Conservation (phyloP, 2,113 vertebrate species). For the Machaerirhynchus nigripectus region DNA sequence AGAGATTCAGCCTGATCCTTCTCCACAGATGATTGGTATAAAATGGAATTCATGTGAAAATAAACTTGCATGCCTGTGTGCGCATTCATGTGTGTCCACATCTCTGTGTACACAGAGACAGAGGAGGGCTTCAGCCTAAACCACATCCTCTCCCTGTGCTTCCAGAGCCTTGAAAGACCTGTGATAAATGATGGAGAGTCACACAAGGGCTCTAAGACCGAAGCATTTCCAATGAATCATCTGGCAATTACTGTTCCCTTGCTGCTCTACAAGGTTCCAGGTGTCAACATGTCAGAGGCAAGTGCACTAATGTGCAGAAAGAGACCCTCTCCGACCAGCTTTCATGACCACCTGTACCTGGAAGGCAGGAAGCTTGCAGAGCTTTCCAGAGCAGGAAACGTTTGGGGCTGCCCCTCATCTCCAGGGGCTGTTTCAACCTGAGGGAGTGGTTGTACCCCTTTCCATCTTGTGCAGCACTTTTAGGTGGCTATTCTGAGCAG, state of each 20-base stretch:
- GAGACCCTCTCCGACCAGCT: background rate
- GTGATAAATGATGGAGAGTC: background rate
- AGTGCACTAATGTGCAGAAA: background rate
- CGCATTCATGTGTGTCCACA: accelerated
- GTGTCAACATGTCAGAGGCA: background rate
- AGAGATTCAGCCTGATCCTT: background rate
- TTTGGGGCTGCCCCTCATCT: background rate
- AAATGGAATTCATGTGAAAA: background rate
- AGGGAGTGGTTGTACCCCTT: background rate
- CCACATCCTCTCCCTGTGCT: background rate
- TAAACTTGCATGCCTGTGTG: background rate
- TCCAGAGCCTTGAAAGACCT: background rate
- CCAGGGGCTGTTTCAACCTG: background rate
- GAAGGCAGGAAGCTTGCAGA: background rate
- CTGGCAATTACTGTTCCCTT: background rate
- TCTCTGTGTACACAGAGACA: background rate
- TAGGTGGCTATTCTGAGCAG: background rate
- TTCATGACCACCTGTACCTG: background rate
- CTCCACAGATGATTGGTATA: background rate
- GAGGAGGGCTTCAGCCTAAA: background rate
- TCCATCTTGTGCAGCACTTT: background rate
- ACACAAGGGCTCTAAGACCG: background rate
- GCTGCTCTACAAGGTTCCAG: background rate
- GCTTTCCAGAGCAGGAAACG: background rate
- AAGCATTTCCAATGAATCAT: background rate